These are phyloP conservation scores for Leucozona laternaria DNA, from an alignment of 2,888 invertebrate genomes.

Conservation along the genomic window DNA sequence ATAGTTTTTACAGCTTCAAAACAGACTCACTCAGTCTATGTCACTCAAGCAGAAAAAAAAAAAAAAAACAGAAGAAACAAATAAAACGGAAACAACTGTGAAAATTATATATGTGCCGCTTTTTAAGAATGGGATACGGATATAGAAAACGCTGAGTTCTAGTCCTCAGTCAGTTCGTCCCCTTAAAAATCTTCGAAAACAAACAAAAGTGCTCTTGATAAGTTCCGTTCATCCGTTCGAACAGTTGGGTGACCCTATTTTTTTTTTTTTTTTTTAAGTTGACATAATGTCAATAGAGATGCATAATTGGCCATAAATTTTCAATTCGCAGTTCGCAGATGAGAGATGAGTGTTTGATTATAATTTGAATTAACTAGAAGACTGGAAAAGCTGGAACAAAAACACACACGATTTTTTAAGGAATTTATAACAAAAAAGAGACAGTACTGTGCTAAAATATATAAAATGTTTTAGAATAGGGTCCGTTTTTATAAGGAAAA, in stretches of 20 bases:
- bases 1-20: conserved; percentile 23
- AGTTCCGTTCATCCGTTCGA: conserved; percentile 22
- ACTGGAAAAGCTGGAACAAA: not conserved
- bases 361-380: conserved; percentile 8
- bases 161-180: conserved; percentile 22
- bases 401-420: not conserved
- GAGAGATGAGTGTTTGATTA: conserved; percentile 19
- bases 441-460: conserved; percentile 4
- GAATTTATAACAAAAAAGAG: not conserved
- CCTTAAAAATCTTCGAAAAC: conserved; percentile 45
- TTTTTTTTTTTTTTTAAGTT: conserved; percentile 1
- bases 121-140: conserved; percentile 49
- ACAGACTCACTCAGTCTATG: conserved; percentile 33
- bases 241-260: conserved; percentile 50
- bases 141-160: conserved; percentile 4
- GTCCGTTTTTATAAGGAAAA: no score
- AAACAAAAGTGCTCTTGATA: conserved; percentile 49
- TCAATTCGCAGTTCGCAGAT: no score
- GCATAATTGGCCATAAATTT: conserved; percentile 45
- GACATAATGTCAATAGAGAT: conserved; percentile 40
- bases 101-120: conserved; percentile 56
- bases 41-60: conserved; percentile 61
- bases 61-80: conserved; percentile 23
- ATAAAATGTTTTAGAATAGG: no score
- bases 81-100: conserved; percentile 59